Evolutionary conservation across 1,140 invertebrate species (phyloP), one percentile per base, ranked within the genome.

Genomic region (Eupeodes corollae): DNA sequence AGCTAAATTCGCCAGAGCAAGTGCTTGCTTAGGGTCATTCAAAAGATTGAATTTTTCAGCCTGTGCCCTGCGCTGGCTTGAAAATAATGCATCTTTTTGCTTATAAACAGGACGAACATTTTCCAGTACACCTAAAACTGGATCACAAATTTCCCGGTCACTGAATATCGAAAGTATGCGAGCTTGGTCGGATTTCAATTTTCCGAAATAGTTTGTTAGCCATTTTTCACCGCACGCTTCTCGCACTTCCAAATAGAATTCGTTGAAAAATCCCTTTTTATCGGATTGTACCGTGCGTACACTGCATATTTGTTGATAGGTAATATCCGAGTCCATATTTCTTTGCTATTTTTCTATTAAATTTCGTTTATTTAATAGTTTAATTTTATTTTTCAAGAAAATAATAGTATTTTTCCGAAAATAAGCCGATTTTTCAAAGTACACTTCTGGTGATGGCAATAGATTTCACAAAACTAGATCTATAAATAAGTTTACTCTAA

Each of bases 1-100:
- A 3, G 77, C 75, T 56, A 83, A 76, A 58, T 76, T 79, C 33
- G 74, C 73, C 0, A 80, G 58, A 0, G 72, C 52, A n/a, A 83
- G 56, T 0, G 79, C 74, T 55, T 77, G 77, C 14, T 69, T 56
- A 3, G 70, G 58, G 38, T 80, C 63, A 1, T 67, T 72, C 6
- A 70, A 62, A 43, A 72, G 56, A 8, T 75, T 55, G 5, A 59
- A 56, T 38, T 67, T 62, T 14, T 72, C 63, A 2, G 66, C 73
- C 46, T 76, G 73, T 1, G 67, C 58, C 8, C 73, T 61, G 5
- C 65, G 60, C 42, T 61, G 56, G n/a, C 55, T 56, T 0, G 75
- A 70, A 12, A 75, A 55, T 0, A 51, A 42, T 1, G 64, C 70
- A 48, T 74, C 70, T 50, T 76, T 76, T 30, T 62, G 57, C 14